Conservation (phyloP, 2,888 invertebrate species). For the Coelopa pilipes region DNA sequence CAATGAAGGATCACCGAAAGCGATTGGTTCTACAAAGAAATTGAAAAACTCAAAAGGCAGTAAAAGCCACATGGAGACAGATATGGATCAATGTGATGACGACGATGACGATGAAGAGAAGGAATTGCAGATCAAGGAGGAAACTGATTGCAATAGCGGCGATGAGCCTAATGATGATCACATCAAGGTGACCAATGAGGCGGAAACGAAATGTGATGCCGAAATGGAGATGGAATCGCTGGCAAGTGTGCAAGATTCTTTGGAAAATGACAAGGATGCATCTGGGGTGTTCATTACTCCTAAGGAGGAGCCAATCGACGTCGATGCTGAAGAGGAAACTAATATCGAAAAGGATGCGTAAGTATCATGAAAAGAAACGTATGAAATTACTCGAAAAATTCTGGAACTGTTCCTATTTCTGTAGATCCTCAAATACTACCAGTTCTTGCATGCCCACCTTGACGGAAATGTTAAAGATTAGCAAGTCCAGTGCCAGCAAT, state of each 20-base stretch:
- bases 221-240: not conserved
- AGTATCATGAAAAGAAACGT: not conserved
- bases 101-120: constrained; percentile 41
- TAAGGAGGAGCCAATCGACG: constrained; percentile 66
- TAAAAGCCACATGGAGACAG: constrained; percentile 37
- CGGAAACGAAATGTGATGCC: not conserved
- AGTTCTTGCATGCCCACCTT: constrained; percentile 50
- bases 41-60: constrained; percentile 46
- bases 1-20: constrained; percentile 6
- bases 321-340: constrained; percentile 54
- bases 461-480: constrained; percentile 55
- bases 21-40: constrained; percentile 38
- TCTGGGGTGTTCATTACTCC: constrained; percentile 51
- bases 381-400: not conserved
- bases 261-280: constrained; percentile 33
- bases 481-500: constrained; percentile 49
- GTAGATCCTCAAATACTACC: constrained; percentile 30
- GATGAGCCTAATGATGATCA: constrained; percentile 4
- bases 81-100: constrained; percentile 27
- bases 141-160: constrained; percentile 20
- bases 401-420: not conserved
- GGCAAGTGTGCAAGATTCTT: not conserved
- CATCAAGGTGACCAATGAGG: not conserved
- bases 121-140: constrained; percentile 51
- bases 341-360: constrained; percentile 18